Conservation (phyloP, 2,797 vertebrate species). For the Hydrocynus forskahlii region DNA sequence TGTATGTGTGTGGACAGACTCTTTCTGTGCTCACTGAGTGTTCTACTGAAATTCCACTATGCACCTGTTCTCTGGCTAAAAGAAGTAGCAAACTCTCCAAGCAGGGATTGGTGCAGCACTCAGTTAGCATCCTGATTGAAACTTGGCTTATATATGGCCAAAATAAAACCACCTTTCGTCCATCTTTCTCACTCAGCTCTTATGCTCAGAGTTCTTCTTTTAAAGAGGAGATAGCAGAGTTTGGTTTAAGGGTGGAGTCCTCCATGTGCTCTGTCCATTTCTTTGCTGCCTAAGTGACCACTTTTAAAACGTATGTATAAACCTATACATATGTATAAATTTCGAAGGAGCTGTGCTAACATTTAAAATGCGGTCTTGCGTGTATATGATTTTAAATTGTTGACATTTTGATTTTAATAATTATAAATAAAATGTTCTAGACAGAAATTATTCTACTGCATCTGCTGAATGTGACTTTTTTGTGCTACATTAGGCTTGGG, state of each 20-base stretch:
- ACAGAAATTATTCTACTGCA: conserved; percentile 79
- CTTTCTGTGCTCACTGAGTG: conserved; percentile 67
- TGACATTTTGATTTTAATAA: conserved; percentile 89
- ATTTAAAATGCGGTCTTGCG: conserved; percentile 88
- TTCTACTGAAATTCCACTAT: conserved; percentile 17
- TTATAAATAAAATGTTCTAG: conserved; percentile 77
- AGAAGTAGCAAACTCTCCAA: not conserved
- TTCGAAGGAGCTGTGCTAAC: conserved; percentile 93
- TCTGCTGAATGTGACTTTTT: conserved; percentile 54
- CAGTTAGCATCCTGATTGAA: conserved; percentile 15
- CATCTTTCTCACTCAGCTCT: not conserved
- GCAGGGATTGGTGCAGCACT: conserved; percentile 36
- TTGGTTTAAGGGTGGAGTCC: conserved; percentile 61
- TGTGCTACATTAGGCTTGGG: not conserved
- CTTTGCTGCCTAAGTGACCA: conserved; percentile 73
- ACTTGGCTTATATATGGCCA: conserved; percentile 1
- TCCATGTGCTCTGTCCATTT: conserved; percentile 63
- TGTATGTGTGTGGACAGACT: conserved; percentile 68
- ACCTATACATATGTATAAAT: conserved; percentile 91
- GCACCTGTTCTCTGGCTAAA: not conserved
- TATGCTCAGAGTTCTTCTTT: conserved; percentile 44
- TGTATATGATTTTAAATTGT: conserved; percentile 98
- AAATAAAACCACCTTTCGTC: conserved; percentile 22
- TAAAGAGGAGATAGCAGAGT: conserved; percentile 61
- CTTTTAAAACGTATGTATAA: conserved; percentile 75